These are phyloP conservation scores for Malurus cyaneus DNA, from an alignment of 2,113 vertebrate genomes.

Conservation along the genomic window DNA sequence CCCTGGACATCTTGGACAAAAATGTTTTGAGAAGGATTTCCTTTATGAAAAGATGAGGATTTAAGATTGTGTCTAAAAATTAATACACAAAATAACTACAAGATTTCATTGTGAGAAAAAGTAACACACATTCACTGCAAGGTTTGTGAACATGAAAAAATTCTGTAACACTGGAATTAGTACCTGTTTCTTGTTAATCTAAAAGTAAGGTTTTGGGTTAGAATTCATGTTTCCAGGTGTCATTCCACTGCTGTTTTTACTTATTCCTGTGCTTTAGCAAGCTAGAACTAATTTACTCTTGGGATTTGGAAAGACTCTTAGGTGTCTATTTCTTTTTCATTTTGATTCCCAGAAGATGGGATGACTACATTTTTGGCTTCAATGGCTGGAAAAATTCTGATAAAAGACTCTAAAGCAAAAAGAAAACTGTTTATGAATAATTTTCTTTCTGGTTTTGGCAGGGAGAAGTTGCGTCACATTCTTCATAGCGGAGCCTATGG, in stretches of 20 bases:
- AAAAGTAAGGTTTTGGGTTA: not conserved
- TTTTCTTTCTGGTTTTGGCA: slow-evolving; percentile 18
- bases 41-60: not conserved
- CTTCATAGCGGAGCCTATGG: not conserved
- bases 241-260: not conserved
- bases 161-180: not conserved
- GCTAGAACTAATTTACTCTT: not conserved
- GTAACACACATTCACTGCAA: not conserved
- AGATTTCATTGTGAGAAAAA: not conserved
- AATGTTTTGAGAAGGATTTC: not conserved
- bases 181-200: not conserved
- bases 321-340: not conserved
- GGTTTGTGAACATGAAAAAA: not conserved
- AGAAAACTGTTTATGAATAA: not conserved
- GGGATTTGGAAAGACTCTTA: not conserved
- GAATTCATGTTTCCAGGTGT: not conserved
- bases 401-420: not conserved
- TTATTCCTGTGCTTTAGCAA: not conserved
- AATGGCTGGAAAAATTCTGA: not conserved
- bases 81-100: not conserved
- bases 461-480: not conserved
- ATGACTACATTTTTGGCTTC: not conserved
- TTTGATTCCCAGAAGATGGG: not conserved
- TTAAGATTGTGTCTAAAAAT: not conserved
- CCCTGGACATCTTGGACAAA: not conserved